Conservation (phyloP, 2,888 invertebrate species). For the Volucella inanis region DNA sequence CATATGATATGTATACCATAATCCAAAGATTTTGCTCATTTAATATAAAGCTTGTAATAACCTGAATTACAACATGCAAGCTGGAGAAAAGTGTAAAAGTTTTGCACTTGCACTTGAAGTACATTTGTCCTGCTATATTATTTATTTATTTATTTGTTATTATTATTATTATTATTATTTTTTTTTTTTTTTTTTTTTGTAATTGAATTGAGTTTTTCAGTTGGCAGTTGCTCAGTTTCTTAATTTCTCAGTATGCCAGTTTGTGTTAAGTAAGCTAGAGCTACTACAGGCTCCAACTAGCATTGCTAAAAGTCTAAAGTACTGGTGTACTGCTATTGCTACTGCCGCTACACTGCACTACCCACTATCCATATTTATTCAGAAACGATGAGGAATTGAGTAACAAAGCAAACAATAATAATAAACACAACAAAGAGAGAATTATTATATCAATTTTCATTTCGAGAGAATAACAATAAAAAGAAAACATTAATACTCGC, state of each 20-base stretch:
- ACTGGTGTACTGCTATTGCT: too few relatives aligned
- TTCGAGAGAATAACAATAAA: conserved; percentile 3
- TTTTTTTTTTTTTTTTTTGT: conserved; percentile 6
- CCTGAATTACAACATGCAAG: neutral
- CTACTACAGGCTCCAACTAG: conserved; percentile 11
- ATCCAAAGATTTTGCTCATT: neutral
- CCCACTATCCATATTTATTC: conserved; percentile 38
- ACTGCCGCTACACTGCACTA: too few relatives aligned
- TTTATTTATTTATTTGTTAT: too few relatives aligned
- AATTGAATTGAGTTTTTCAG: conserved; percentile 49
- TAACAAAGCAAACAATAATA: conserved; percentile 57
- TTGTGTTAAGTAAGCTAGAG: neutral
- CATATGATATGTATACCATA: too few relatives aligned
- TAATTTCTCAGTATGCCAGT: too few relatives aligned
- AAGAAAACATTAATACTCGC: conserved; percentile 1
- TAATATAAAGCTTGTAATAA: conserved; percentile 22
- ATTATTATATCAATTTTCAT: conserved; percentile 56
- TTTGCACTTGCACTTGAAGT: conserved; percentile 28
- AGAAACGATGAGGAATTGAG: conserved; percentile 50
- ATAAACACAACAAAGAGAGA: conserved; percentile 62
- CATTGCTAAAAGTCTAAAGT: too few relatives aligned
- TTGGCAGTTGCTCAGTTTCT: neutral
- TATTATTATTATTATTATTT: too few relatives aligned
- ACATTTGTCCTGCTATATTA: neutral
- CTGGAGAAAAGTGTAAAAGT: conserved; percentile 12